Evolutionary conservation across 2,888 invertebrate genomes (phyloP).

Genomic region (Mimachlamys varia): DNA sequence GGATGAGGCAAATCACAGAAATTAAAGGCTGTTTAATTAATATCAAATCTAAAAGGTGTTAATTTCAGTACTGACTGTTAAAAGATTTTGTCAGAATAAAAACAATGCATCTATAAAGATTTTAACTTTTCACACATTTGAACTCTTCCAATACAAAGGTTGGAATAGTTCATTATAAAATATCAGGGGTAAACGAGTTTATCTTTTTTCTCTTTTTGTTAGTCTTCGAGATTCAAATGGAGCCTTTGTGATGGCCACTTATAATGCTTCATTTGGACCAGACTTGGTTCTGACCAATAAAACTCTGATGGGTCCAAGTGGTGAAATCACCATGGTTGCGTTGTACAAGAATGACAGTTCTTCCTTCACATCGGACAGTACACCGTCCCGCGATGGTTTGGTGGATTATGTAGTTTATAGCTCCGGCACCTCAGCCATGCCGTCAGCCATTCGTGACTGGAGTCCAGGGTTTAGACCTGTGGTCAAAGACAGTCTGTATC

Average conservation of each 20-base stretch:
- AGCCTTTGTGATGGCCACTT: neutral
- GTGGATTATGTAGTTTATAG: conserved; percentile 19
- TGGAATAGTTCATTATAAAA: no score
- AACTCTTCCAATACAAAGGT: no score
- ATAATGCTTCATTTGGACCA: neutral
- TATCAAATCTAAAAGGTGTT: no score
- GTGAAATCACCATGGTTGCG: neutral
- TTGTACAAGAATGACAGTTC: neutral
- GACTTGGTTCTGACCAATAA: neutral
- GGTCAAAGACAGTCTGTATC: neutral
- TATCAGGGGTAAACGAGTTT: no score
- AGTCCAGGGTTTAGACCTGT: neutral
- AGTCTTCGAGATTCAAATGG: neutral
- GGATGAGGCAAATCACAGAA: no score
- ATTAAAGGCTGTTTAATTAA: no score
- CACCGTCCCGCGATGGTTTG: neutral
- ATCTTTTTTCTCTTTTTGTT: neutral
- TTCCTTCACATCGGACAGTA: neutral
- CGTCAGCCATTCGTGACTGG: neutral
- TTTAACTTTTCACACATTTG: no score
- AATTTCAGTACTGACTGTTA: no score
- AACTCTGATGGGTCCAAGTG: neutral
- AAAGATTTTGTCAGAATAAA: no score
- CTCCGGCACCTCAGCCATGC: neutral
- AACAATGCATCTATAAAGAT: no score